A percentile compares a stretch with the other conserved stretches of the same genome.
phyloP scores from a whole-genome alignment of 2,797 vertebrate genomes.

The Arctocebus calabarensis region DNA sequence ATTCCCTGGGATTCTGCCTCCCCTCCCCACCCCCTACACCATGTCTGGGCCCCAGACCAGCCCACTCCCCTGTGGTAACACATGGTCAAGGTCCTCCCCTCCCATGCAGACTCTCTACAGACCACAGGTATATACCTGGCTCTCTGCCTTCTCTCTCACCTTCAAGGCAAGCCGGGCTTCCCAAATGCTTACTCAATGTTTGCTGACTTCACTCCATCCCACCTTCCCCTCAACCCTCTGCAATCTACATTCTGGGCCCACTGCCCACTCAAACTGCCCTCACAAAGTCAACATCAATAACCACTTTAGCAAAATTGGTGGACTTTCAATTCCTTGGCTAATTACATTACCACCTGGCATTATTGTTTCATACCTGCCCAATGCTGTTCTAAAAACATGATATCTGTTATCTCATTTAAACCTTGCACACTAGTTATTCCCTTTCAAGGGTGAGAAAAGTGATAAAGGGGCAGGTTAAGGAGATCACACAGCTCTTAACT shows the following conservation, averaged over 20 bases:
- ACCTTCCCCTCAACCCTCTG: background rate
- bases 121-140: rapidly evolving
- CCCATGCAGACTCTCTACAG: background rate
- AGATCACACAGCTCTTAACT: background rate
- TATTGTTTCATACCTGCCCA: background rate
- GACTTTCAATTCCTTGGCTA: background rate
- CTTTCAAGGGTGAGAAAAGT: background rate
- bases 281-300: background rate
- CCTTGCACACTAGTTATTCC: background rate
- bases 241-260: background rate
- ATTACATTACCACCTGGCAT: background rate
- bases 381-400: background rate
- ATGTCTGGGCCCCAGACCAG: background rate
- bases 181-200: background rate
- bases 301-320: background rate
- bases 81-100: background rate
- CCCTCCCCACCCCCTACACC: background rate
- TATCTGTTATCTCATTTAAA: background rate
- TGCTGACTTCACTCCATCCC: background rate
- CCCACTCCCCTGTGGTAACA: no score
- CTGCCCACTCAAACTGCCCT: background rate
- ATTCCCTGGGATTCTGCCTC: background rate
- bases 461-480: background rate
- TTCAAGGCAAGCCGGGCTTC: background rate
- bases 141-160: background rate